A percentile compares a stretch with the other conserved stretches of the same genome.
Conservation (phyloP, 1,140 invertebrate species). For the Phymastichus coffea region DNA sequence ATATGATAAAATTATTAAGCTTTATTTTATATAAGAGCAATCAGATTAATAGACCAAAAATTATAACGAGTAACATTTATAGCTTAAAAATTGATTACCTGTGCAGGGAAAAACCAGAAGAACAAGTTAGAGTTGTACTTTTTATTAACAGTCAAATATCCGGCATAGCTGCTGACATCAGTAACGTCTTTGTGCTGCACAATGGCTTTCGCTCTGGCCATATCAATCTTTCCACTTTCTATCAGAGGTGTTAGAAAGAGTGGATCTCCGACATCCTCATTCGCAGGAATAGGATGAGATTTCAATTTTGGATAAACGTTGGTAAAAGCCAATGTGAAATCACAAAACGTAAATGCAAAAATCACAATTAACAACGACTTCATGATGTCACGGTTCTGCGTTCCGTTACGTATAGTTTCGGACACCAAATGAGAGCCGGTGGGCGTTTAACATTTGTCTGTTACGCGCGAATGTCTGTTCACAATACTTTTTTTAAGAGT, state of each 20-base stretch:
- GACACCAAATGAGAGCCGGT: too few species aligned
- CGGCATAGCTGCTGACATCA: constrained; percentile 60
- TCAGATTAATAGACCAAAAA: too few species aligned
- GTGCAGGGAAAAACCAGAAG: constrained; percentile 86
- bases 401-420: too few species aligned
- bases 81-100: too few species aligned
- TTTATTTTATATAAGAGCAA: too few species aligned
- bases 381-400: too few species aligned
- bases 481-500: too few species aligned
- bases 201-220: constrained; percentile 51
- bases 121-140: constrained; percentile 79
- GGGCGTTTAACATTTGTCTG: too few species aligned
- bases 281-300: constrained; percentile 19
- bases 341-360: background rate
- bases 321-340: constrained; percentile 32
- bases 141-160: constrained; percentile 76
- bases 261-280: constrained; percentile 62
- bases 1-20: too few species aligned
- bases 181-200: constrained; percentile 45
- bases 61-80: too few species aligned
- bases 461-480: too few species aligned
- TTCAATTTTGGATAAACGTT: constrained; percentile 50
- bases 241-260: constrained; percentile 68
- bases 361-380: background rate
- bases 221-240: constrained; percentile 60